Base-by-base conservation (phyloP, 2,797 vertebrate species). In the Brachyrhaphis roseni region DNA sequence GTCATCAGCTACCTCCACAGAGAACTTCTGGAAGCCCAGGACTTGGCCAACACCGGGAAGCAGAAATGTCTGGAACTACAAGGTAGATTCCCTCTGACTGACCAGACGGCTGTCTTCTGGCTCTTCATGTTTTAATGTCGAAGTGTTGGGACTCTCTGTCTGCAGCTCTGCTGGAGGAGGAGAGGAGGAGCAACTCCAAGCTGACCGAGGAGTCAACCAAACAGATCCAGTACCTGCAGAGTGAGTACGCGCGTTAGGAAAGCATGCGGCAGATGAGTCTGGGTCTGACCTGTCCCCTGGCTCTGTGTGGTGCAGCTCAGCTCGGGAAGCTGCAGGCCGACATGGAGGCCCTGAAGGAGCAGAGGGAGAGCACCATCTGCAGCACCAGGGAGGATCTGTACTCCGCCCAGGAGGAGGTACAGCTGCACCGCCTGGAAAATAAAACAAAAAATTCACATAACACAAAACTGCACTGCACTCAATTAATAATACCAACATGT, bases 1-100 rank as follows among this genome's bases (percentile, higher is more conserved):
- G 97, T 98, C 92, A 97, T 98, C 94, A 96, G 98, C 86, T 96
- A 98, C 39, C 95, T 99, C 89, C 98, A 97, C 91, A 96, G 96
- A 90, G 97, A 99, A 86, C 95, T 99, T 84, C 92, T 98, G 82
- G 97, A 98, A 93, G 98, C 98, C 84, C 98, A 98, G 95, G 98
- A 98, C 75, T 94, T 99, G 91, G 98, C 98, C 95, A 98, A 97
- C 94, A 95, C 96, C 66, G 97, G 97, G 94, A 98, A 98, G 93
- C 97, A 98, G 95, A 98, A 97, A 93, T 98, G 98, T 95, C 96
- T 97, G 91, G 97, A 99, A 93, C 96, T 99, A 75, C 98, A 99
- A 97, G 98, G 98, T 99, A 94, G 16, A 34, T 12, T 26, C 13
- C 16, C n/a, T 43, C 12, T 28, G 39, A 18, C 23, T 49, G 47